Conservation (phyloP, 2,888 invertebrate species). For the Acanthosepion esculentum region DNA sequence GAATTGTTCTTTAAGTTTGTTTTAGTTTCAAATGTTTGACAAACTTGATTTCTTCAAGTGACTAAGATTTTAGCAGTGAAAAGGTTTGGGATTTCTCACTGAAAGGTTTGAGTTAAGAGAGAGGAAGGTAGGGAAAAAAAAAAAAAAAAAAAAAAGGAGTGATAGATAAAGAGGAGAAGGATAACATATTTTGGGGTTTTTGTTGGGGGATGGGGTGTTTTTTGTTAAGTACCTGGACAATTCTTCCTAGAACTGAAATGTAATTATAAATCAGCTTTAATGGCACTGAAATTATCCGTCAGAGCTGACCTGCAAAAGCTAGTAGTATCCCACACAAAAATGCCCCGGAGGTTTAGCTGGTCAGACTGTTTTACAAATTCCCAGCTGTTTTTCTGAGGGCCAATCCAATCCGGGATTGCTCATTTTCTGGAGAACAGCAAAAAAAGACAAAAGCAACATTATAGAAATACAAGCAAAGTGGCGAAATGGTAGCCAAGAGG, state of each 20-base stretch:
- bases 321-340: conserved; percentile 44
- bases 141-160: not conserved
- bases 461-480: conserved; percentile 47
- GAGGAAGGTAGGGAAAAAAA: not conserved
- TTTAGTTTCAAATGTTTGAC: not conserved
- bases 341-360: conserved; percentile 47
- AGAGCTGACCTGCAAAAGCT: conserved; percentile 47
- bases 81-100: not conserved
- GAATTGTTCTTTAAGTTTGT: not conserved
- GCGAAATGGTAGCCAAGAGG: conserved; percentile 39
- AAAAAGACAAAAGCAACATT: conserved; percentile 36
- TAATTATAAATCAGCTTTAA: conserved; percentile 43
- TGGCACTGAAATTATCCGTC: conserved; percentile 44
- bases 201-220: not conserved
- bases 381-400: conserved; percentile 42
- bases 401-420: conserved; percentile 45
- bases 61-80: not conserved
- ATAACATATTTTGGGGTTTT: not conserved
- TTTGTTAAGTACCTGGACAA: conserved; percentile 41
- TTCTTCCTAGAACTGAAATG: conserved; percentile 44
- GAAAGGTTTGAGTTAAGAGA: not conserved
- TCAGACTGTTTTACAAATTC: conserved; percentile 44
- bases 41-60: not conserved
- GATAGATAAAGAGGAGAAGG: not conserved
- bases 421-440: conserved; percentile 48